Evolutionary conservation across 2,113 vertebrate species (phyloP).

Genomic region (Elephas maximus): DNA sequence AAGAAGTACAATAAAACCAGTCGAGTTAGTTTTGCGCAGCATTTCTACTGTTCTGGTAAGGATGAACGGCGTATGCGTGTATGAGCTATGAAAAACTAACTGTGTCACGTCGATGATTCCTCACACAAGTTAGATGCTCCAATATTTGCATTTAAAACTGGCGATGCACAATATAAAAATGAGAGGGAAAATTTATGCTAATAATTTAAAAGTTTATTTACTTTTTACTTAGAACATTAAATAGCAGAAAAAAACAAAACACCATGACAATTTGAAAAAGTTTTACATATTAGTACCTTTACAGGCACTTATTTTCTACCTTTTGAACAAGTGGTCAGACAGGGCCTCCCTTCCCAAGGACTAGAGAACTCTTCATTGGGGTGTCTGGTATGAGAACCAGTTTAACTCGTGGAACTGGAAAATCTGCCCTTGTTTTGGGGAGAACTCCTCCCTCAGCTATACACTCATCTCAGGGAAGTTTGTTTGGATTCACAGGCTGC

Average conservation of each 20-base stretch:
- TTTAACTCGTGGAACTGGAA: neutral
- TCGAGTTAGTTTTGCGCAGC: neutral
- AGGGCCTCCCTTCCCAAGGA: neutral
- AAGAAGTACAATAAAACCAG: slow-evolving; percentile 35
- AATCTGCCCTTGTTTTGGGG: neutral
- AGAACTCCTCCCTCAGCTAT: neutral
- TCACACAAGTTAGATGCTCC: too few relatives aligned
- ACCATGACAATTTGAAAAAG: neutral
- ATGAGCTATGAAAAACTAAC: neutral
- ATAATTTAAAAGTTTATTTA: too few relatives aligned
- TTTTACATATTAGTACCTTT: neutral
- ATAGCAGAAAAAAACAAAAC: too few relatives aligned
- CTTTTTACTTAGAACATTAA: too few relatives aligned
- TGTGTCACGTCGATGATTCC: too few relatives aligned
- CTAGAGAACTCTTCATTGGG: neutral
- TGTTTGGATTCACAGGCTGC: neutral
- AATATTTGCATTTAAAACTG: too few relatives aligned
- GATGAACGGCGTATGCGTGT: neutral
- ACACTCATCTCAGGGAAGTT: neutral
- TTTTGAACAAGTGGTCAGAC: neutral
- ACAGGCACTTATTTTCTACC: neutral
- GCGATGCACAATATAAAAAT: too few relatives aligned
- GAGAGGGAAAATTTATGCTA: too few relatives aligned
- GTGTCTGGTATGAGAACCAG: neutral
- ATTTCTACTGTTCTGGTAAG: neutral